These are phyloP conservation scores for Triplophysa dalaica DNA, from an alignment of 2,113 vertebrate genomes.

Conservation along the genomic window DNA sequence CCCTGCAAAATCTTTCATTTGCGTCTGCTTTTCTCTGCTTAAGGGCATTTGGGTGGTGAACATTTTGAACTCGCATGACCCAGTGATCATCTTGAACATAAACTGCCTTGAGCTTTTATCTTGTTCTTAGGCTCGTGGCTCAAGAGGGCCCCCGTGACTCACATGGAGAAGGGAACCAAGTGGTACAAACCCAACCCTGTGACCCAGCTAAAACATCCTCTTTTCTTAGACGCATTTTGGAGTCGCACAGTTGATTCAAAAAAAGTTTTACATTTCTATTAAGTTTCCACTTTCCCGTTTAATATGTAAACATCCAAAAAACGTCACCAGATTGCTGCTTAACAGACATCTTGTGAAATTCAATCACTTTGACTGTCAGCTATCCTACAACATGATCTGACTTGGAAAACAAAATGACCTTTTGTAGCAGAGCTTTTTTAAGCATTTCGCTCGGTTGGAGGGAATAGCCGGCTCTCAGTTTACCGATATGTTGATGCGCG, in stretches of 20 bases:
- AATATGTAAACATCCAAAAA: not conserved
- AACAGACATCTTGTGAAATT: not conserved
- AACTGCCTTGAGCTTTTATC: slow-evolving; percentile 34
- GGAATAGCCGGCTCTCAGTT: not conserved
- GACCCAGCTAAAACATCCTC: not conserved
- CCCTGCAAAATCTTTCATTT: not conserved
- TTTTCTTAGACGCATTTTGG: not conserved
- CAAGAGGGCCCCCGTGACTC: slow-evolving; percentile 31
- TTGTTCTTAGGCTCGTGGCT: slow-evolving; percentile 22
- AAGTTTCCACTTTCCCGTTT: too few relatives aligned
- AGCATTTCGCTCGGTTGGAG: not conserved
- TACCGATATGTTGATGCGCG: not conserved
- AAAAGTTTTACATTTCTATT: too few relatives aligned
- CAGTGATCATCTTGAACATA: slow-evolving; percentile 3
- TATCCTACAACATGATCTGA: not conserved
- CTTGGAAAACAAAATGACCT: not conserved
- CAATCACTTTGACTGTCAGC: not conserved
- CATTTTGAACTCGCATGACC: not conserved
- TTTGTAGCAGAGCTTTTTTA: not conserved
- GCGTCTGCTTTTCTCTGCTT: not conserved
- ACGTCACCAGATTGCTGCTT: not conserved
- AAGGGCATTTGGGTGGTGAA: not conserved
- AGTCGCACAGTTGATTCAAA: not conserved
- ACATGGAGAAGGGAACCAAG: slow-evolving; percentile 30
- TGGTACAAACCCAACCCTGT: slow-evolving; percentile 35